Evolutionary conservation across 2,113 vertebrate species (phyloP), one percentile per base, ranked within the genome.

Genomic region (Notarius quadriscutis): DNA sequence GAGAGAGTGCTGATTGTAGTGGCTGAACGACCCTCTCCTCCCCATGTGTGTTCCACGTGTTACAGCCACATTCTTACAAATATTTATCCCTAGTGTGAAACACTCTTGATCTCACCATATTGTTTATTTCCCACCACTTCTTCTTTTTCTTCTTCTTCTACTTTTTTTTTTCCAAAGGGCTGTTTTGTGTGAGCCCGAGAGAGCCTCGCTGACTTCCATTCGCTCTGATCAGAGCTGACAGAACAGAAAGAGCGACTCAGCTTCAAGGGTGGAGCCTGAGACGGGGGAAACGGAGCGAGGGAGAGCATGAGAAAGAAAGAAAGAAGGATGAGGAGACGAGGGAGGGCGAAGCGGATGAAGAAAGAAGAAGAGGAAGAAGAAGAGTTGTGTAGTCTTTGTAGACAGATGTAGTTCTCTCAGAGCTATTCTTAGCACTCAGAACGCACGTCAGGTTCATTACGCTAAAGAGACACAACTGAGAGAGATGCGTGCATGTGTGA

Each of bases 41-140:
- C 91, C 93, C 95, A 96, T 96, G 94, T 95, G 95, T 93, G 94
- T 94, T 93, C 92, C 95, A 94, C 93, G 94, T 95, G 94, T 95
- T 94, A 88, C 90, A 90, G 94, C 93, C 93, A 94, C 93, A 94
- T 94, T 94, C 93, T 90, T 93, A 91, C 94, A 95, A 96, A 95
- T 96, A 95, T 95, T 96, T 95, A 95, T 91, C 89, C 93, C 91
- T 91, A 91, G 94, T 95, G 94, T 95, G 94, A 94, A 95, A 94
- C 84, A 90, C 93, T 94, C 94, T 95, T 95, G 95, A 95, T 95
- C 95, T 95, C 92, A 89, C 92, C 93, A 92, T 93, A 89, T 91
- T 95, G 94, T 95, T 95, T 95, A 95, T 93, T 95, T 94, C 94
- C 91, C 94, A 94, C 94, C 93, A 94, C 93, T 92, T 58, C 53